Evolutionary conservation across 1,140 invertebrate genomes (phyloP).

Genomic region (Melanaphis sacchari): DNA sequence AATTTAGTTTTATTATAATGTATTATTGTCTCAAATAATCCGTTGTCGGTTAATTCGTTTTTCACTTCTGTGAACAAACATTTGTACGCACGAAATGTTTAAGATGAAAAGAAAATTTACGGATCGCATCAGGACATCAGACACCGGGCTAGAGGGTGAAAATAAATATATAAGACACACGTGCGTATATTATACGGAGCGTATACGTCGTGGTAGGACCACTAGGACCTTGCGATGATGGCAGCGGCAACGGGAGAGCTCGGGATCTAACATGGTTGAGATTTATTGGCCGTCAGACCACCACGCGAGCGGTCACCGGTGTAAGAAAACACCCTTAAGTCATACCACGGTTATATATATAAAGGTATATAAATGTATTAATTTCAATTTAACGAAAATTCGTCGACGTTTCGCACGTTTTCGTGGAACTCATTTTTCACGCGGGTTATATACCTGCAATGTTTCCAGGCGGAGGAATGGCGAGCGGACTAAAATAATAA

Average conservation of each 20-base stretch:
- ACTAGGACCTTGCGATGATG: too few relatives aligned
- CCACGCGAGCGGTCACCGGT: background rate
- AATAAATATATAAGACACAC: background rate
- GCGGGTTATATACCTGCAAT: background rate
- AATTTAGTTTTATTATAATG: background rate
- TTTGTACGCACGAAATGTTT: background rate
- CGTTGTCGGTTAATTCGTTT: background rate
- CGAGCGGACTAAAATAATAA: background rate
- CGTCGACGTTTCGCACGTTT: background rate
- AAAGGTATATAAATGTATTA: background rate
- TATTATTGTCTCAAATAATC: background rate
- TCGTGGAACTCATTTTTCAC: background rate
- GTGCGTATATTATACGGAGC: background rate
- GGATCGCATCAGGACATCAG: background rate
- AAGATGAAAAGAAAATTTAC: background rate
- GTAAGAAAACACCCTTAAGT: slow-evolving; percentile 10
- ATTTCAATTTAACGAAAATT: slow-evolving; percentile 40
- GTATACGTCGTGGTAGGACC: background rate
- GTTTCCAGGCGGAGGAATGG: background rate
- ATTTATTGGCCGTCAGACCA: slow-evolving; percentile 18
- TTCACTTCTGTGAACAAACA: background rate
- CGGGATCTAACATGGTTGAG: slow-evolving; percentile 26
- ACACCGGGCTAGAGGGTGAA: background rate
- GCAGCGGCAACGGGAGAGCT: background rate
- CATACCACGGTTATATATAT: background rate